A percentile compares a stretch with the other conserved stretches of the same genome.
Evolutionary conservation across 2,888 invertebrate genomes (phyloP).

Genomic region (Heliconius hortense): DNA sequence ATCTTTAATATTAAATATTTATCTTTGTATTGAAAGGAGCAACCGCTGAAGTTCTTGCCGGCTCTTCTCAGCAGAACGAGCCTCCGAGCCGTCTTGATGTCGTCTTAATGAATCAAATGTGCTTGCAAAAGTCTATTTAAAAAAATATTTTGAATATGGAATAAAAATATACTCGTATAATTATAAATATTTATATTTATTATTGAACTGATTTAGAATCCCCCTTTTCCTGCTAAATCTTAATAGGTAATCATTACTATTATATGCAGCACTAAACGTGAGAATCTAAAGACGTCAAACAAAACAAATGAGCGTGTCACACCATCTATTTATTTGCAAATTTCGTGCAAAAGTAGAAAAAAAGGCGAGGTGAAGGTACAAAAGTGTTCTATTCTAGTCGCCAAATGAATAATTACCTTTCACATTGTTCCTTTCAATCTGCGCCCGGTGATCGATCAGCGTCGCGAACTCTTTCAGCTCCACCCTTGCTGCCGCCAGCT

Average conservation of each 20-base stretch:
- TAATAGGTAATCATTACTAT: background rate
- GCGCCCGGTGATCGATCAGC: constrained; percentile 77
- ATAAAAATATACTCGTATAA: background rate
- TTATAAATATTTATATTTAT: background rate
- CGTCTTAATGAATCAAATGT: too few relatives aligned
- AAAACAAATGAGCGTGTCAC: constrained; percentile 78
- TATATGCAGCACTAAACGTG: constrained; percentile 54
- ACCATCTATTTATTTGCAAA: constrained; percentile 80
- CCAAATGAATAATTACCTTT: constrained; percentile 82
- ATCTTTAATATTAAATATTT: too few relatives aligned
- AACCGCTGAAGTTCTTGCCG: too few relatives aligned
- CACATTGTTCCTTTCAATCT: constrained; percentile 81
- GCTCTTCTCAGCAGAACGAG: too few relatives aligned
- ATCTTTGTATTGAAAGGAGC: too few relatives aligned
- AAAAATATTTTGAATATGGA: background rate
- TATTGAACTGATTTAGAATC: background rate
- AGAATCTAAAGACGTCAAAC: constrained; percentile 68
- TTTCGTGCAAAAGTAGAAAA: constrained; percentile 77
- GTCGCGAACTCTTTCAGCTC: constrained; percentile 81
- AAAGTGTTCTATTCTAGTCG: constrained; percentile 82
- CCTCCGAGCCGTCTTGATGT: background rate
- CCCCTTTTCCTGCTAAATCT: background rate
- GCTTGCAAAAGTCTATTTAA: too few relatives aligned
- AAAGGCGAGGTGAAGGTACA: constrained; percentile 80
- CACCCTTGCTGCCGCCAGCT: constrained; percentile 73